Evolutionary conservation across 2,888 invertebrate species (phyloP), one percentile per base, ranked within the genome.

Genomic region (Leptinotarsa rubiginosa): DNA sequence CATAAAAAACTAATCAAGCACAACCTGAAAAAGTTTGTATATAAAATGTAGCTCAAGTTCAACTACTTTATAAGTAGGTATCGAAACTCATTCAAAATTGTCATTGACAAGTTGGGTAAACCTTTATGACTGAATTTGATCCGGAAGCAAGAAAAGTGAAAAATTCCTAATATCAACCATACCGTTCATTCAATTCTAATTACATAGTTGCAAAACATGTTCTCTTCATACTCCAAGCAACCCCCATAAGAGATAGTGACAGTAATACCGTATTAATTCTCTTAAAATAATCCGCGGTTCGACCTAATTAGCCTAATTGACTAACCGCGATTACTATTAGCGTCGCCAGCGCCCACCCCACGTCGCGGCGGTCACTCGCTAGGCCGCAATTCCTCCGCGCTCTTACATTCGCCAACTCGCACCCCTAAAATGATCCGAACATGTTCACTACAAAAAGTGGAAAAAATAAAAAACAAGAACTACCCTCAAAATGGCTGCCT

Each of bases 401-500:
- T 85, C 86, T 83, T 84, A 83, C 84, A 84, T 85, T 83, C 81
- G 85, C 85, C 86, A 86, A 85, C 87, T 86, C 86, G 85, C 87
- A 85, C 87, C 87, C 87, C 86, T 83, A 84, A 86, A 87, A 87
- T 86, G 87, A 87, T 87, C 86, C 87, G 85, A 86, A 86, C 88
- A 87, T 87, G 87, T 85, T 87, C 85, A 84, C 86, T 85, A 84
- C 85, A 85, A 86, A 85, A 87, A 80, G 82, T 79, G 81, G 75
- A 90, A 65, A 71, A 77, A 74, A 83, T 85, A 91, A 86, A 86
- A 86, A 83, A 86, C 87, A 91, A 87, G 91, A 91, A 91, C 91
- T 91, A 91, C 91, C 92, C 92, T 92, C 92, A 92, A 92, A 92
- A 92, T 92, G 92, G 92, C 92, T 91, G 92, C 92, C 91, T 90